phyloP scores from a whole-genome alignment of 2,888 invertebrate genomes.

The Hymenopus coronatus region DNA sequence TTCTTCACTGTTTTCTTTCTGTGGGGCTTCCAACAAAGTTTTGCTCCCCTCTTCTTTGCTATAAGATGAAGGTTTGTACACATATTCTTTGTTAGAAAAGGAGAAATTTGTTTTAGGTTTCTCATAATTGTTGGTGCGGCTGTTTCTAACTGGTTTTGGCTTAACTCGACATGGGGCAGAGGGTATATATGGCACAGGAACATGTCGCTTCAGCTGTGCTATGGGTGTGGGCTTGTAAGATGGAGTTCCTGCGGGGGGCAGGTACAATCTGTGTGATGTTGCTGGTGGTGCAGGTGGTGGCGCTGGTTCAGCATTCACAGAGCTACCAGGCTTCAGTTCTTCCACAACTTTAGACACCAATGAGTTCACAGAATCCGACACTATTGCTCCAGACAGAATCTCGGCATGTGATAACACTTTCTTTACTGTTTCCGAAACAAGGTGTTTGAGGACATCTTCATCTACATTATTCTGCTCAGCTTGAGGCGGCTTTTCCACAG shows the following conservation, averaged over 20 bases:
- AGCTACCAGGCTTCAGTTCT: slow-evolving; percentile 47
- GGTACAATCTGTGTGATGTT: background rate
- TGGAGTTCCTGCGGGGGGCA: slow-evolving; percentile 37
- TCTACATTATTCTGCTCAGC: slow-evolving; percentile 35
- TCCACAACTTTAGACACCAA: slow-evolving; percentile 54
- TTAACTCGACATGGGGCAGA: background rate
- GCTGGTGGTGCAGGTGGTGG: background rate
- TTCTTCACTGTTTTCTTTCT: background rate
- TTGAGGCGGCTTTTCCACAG: background rate
- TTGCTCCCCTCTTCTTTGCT: background rate
- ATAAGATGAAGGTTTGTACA: background rate
- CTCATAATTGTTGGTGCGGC: background rate
- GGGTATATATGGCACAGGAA: slow-evolving; percentile 41
- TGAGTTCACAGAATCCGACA: slow-evolving; percentile 42
- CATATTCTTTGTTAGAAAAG: background rate
- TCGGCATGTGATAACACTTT: slow-evolving; percentile 51
- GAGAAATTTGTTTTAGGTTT: background rate
- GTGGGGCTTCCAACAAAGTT: background rate
- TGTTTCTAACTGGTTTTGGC: background rate
- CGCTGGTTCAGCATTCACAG: background rate
- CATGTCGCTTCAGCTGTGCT: slow-evolving; percentile 53
- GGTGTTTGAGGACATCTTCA: slow-evolving; percentile 55
- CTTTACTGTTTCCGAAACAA: slow-evolving; percentile 60
- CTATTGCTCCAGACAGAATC: slow-evolving; percentile 19
- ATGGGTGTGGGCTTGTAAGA: slow-evolving; percentile 67